These are phyloP conservation scores for Cyclopterus lumpus DNA, from an alignment of 2,797 vertebrate species.

Conservation along the genomic window DNA sequence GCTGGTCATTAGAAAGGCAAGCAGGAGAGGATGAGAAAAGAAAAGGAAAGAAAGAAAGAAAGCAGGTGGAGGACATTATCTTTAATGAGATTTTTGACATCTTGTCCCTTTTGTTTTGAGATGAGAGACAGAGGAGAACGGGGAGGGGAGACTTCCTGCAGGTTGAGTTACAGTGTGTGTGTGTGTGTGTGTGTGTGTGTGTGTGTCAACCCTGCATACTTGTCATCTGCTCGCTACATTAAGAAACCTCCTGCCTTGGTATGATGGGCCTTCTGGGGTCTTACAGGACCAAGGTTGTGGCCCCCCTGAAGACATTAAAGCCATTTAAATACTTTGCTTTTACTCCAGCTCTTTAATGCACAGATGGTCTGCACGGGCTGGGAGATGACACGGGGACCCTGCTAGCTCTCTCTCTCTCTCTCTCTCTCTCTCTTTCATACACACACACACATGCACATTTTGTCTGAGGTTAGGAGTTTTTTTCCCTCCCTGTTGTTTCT, in stretches of 20 bases:
- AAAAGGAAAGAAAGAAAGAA: constrained; percentile 38
- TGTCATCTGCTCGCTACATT: constrained; percentile 81
- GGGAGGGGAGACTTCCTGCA: constrained; percentile 69
- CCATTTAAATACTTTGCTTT: constrained; percentile 69
- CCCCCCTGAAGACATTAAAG: constrained; percentile 72
- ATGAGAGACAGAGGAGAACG: constrained; percentile 56
- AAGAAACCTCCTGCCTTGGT: constrained; percentile 70
- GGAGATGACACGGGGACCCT: constrained; percentile 67
- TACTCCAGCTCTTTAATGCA: constrained; percentile 72
- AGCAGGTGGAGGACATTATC: constrained; percentile 81
- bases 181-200: constrained; percentile 44
- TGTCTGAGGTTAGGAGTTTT: constrained; percentile 22
- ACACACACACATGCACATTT: constrained; percentile 25
- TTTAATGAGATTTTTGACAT: constrained; percentile 81
- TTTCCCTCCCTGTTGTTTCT: background rate
- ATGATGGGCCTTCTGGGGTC: constrained; percentile 68
- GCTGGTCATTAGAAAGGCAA: constrained; percentile 74
- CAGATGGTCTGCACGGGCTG: constrained; percentile 76
- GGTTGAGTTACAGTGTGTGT: constrained; percentile 72
- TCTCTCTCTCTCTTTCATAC: constrained; percentile 1
- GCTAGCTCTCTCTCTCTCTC: constrained; percentile 9
- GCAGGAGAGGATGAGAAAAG: constrained; percentile 48
- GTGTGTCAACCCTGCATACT: constrained; percentile 69
- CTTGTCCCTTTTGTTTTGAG: constrained; percentile 65
- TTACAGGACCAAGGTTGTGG: constrained; percentile 82